Conservation (phyloP, 2,113 vertebrate species). For the Excalfactoria chinensis region DNA sequence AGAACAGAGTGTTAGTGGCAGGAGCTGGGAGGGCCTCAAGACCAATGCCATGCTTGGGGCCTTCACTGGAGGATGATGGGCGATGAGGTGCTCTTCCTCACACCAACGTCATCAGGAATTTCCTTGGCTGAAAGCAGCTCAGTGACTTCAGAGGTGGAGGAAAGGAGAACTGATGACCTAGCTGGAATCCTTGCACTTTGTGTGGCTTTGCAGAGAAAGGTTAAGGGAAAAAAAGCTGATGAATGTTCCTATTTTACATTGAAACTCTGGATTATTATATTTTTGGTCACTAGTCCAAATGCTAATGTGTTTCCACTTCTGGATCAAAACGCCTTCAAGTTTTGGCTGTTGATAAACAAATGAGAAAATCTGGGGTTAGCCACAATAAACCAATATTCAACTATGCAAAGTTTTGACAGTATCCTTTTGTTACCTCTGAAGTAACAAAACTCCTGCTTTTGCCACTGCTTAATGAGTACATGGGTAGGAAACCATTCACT, state of each 20-base stretch:
- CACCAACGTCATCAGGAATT: background rate
- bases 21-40: background rate
- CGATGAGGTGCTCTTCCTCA: background rate
- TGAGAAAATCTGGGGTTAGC: background rate
- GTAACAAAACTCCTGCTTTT: background rate
- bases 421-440: background rate
- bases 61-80: background rate
- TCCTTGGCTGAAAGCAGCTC: background rate
- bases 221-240: too few species aligned
- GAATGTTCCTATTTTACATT: background rate
- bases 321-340: background rate
- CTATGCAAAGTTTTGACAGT: background rate
- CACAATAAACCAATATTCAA: background rate
- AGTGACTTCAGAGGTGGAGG: background rate
- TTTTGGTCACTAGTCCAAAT: background rate
- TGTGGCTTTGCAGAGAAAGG: too few species aligned
- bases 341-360: background rate
- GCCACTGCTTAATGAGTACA: background rate
- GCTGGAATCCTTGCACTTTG: background rate
- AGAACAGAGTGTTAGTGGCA: background rate
- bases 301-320: background rate
- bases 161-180: background rate
- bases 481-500: background rate
- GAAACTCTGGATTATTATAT: background rate
- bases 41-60: rapidly evolving